These are phyloP conservation scores for Lasioglossum albipes DNA, from an alignment of 1,140 invertebrate species.

Conservation along the genomic window DNA sequence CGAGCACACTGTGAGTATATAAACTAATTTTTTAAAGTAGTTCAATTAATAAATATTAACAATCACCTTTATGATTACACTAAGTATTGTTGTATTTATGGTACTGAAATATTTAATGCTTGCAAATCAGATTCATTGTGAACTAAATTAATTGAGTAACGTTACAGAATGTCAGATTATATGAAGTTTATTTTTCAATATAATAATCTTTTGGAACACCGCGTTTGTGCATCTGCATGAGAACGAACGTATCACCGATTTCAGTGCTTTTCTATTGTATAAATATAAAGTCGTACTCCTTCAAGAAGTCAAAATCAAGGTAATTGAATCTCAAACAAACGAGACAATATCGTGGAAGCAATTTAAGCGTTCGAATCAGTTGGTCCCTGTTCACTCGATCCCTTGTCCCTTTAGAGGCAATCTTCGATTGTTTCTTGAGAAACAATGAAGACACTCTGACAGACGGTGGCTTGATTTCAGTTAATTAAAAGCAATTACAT, in stretches of 20 bases:
- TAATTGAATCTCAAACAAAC: constrained; percentile 43
- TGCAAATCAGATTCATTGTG: too few relatives aligned
- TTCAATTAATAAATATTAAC: too few relatives aligned
- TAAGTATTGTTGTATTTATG: too few relatives aligned
- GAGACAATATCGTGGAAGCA: constrained; percentile 20
- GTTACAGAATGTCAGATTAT: too few relatives aligned
- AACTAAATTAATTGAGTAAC: too few relatives aligned
- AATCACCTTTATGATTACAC: too few relatives aligned
- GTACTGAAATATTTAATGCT: too few relatives aligned
- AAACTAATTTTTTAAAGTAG: neutral
- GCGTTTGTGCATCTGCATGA: neutral
- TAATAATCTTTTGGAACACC: neutral
- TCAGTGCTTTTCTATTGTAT: neutral
- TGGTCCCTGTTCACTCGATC: constrained; percentile 7
- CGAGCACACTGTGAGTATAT: constrained; percentile 38
- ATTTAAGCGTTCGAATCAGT: constrained; percentile 36
- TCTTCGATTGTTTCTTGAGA: constrained; percentile 35
- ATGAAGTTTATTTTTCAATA: too few relatives aligned
- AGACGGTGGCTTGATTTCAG: neutral
- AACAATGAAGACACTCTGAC: constrained; percentile 1
- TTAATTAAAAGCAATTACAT: neutral
- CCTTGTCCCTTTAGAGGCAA: constrained; percentile 2
- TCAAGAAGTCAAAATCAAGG: constrained; percentile 16
- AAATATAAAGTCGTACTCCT: neutral
- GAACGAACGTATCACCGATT: neutral